Base-by-base conservation (phyloP, 2,797 vertebrate species). In the Merluccius polli region DNA sequence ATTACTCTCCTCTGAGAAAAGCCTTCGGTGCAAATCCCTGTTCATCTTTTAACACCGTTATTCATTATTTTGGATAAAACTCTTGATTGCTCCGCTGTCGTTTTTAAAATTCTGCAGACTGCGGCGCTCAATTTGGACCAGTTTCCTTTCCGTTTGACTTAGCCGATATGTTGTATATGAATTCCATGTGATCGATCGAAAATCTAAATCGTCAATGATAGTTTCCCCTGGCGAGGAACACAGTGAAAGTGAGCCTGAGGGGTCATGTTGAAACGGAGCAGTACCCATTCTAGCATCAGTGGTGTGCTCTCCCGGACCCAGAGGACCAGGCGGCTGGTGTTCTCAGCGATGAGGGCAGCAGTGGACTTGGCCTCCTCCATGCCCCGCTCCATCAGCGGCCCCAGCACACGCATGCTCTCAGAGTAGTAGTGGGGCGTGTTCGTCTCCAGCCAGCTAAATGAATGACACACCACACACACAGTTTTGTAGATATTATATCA, bases 361-460 rank as follows among this genome's bases (percentile, higher is more conserved):
- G 84, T 85, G 68, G 92, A 84, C 1, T 86, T 89, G 0, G 90
- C 71, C 36, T 87, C 90, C 0, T 88, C 90, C 88, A 93, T 85
- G 35, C 90, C 91, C 70, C 94, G 84, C 75, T 96, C 93, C 78
- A 95, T 82, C 3, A 91, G 69, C 0, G 96, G 97, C 32, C 89
- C 88, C 77, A 95, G 29, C 0, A 89, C 0, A 0, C 93, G 88
- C 7, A 89, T 86, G 0, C 92, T 87, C 71, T 87, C 77, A 0
- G 96, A 94, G 76, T 95, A 91, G 35, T 94, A 96, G 38, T 88
- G 72, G 0, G 95, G 95, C 21, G 93, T 84, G 18, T 92, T 95
- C 44, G 82, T 93, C 87, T 94, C 91, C 78, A 98, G 77, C 96
- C 96, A 98, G 90, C 98, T 98, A 79, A 18, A 81, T 16, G 29